These are phyloP conservation scores for Odocoileus hemionus DNA, from an alignment of 2,113 vertebrate genomes.

Conservation along the genomic window DNA sequence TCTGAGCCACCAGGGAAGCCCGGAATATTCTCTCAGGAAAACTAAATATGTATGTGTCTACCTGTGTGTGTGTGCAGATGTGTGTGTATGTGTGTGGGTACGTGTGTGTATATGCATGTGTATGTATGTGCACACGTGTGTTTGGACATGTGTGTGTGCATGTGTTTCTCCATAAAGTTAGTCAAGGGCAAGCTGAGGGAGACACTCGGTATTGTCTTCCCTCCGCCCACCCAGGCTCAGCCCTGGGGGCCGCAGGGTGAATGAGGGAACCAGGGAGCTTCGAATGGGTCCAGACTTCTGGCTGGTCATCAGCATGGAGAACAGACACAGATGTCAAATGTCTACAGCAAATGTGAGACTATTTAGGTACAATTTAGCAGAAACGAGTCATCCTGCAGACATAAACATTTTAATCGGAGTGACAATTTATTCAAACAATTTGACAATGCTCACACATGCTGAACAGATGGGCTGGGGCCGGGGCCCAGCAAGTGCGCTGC, in stretches of 20 bases:
- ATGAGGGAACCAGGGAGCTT: not conserved
- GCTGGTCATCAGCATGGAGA: not conserved
- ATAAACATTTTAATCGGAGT: conserved; percentile 74
- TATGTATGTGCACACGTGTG: fast-evolving
- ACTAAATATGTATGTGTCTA: not conserved
- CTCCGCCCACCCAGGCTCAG: not conserved
- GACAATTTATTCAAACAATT: conserved; percentile 73
- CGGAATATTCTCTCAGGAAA: not conserved
- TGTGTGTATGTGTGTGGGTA: not conserved
- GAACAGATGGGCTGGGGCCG: conserved; percentile 65
- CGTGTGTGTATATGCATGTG: not conserved
- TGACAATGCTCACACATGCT: conserved; percentile 62
- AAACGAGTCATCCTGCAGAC: conserved; percentile 63
- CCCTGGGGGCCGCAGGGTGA: not conserved
- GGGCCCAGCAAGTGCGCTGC: not conserved
- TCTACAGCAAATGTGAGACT: conserved; percentile 21
- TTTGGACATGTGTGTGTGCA: not conserved
- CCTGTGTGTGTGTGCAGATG: not conserved
- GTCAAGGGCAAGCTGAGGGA: not conserved
- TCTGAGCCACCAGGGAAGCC: not conserved
- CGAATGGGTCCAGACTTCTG: not conserved
- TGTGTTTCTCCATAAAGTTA: not conserved
- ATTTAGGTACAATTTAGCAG: conserved; percentile 57
- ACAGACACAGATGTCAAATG: conserved; percentile 57
- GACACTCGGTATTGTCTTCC: too few relatives aligned